These are phyloP conservation scores for Onchidella celtica DNA, from an alignment of 2,888 invertebrate genomes.

Conservation along the genomic window DNA sequence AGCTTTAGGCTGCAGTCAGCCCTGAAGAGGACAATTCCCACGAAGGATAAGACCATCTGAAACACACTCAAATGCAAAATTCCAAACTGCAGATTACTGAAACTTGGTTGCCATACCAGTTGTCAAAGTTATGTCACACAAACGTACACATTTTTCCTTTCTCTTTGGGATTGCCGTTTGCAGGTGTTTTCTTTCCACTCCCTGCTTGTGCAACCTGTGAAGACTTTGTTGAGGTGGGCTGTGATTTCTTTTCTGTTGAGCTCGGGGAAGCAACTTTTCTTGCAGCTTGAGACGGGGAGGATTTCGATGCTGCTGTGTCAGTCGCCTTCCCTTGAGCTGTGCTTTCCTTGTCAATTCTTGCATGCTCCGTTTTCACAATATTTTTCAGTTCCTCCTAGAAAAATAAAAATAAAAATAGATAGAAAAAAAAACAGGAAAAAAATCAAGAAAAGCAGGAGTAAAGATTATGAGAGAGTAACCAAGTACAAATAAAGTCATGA, in stretches of 20 bases:
- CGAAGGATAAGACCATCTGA: too few species aligned
- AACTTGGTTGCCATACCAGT: too few species aligned
- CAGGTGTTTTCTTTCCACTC: background rate
- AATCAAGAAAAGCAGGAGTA: too few species aligned
- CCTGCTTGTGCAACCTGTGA: background rate
- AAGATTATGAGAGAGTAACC: too few species aligned
- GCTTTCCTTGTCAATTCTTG: constrained; percentile 32
- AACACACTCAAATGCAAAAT: background rate
- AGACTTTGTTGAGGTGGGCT: background rate
- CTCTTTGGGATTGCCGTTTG: background rate
- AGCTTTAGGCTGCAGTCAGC: too few species aligned
- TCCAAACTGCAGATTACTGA: too few species aligned
- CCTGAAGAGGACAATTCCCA: too few species aligned
- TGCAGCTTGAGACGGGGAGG: background rate
- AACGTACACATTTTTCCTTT: constrained; percentile 21
- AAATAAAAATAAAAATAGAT: background rate
- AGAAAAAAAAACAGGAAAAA: too few species aligned
- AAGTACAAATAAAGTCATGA: too few species aligned
- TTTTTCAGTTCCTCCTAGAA: constrained; percentile 58
- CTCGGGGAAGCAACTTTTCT: background rate
- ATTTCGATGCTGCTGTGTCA: background rate
- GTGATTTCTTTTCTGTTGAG: background rate
- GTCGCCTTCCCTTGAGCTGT: background rate
- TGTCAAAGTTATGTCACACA: too few species aligned
- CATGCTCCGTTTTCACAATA: constrained; percentile 41